Percentiles rank a stretch among this genome's conserved stretches.
Evolutionary conservation across 2,113 vertebrate genomes (phyloP).

Genomic region (Osmerus mordax): DNA sequence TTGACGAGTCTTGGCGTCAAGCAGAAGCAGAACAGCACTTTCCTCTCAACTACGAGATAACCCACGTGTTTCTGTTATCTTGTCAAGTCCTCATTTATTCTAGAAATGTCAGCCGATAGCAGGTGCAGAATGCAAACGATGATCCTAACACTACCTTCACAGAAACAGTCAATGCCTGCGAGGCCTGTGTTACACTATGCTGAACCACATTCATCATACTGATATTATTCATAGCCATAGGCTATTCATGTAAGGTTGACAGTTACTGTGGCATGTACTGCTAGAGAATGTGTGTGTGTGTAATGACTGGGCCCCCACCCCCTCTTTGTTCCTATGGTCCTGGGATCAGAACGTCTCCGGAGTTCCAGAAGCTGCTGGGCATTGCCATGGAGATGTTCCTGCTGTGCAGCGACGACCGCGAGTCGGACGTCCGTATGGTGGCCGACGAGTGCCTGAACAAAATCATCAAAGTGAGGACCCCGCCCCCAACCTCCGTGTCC

Average conservation of each 20-base stretch:
- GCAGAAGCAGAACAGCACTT: too few relatives aligned
- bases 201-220: not conserved
- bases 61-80: too few relatives aligned
- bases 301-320: slow-evolving; percentile 20
- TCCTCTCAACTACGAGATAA: too few relatives aligned
- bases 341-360: slow-evolving; percentile 87
- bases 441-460: slow-evolving; percentile 99
- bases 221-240: not conserved
- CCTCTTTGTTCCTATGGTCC: slow-evolving; percentile 22
- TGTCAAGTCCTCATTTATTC: too few relatives aligned
- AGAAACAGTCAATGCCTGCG: too few relatives aligned
- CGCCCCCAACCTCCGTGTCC: not conserved
- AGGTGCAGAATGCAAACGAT: too few relatives aligned
- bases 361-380: slow-evolving; percentile 95
- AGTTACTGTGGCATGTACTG: not conserved
- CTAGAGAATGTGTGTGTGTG: not conserved
- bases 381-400: slow-evolving; percentile 98
- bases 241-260: not conserved
- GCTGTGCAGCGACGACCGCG: slow-evolving; percentile 91
- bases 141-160: too few relatives aligned
- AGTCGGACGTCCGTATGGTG: slow-evolving; percentile 98
- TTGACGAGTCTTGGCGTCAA: too few relatives aligned
- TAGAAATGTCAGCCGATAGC: too few relatives aligned
- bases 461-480: slow-evolving; percentile 90
- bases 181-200: not conserved